Evolutionary conservation across 2,888 invertebrate genomes (phyloP).

Genomic region (Asteroscopus sphinx): DNA sequence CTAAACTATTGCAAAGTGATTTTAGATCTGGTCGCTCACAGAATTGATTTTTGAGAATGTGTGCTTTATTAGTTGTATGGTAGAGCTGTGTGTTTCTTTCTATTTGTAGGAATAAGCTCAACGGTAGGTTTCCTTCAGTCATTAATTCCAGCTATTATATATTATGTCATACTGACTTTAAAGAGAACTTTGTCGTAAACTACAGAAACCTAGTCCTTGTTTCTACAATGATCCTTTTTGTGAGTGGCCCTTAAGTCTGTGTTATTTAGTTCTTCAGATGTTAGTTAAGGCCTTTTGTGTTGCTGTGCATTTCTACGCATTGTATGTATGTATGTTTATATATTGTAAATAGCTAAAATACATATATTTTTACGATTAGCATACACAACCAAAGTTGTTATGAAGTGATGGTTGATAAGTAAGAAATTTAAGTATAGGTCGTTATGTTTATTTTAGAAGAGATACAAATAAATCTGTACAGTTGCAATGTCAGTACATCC

Average conservation of each 20-base stretch:
- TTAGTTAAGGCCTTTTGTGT: conserved; percentile 87
- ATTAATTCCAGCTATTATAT: conserved; percentile 25
- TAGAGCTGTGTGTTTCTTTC: conserved; percentile 51
- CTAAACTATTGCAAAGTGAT: conserved; percentile 79
- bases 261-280: conserved; percentile 87
- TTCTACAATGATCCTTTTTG: conserved; percentile 77
- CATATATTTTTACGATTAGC: conserved; percentile 90
- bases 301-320: conserved; percentile 90
- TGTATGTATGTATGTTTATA: conserved; percentile 91
- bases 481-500: conserved; percentile 78
- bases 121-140: conserved; percentile 45
- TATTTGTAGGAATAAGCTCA: conserved; percentile 62
- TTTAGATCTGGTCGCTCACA: conserved; percentile 80
- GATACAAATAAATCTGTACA: conserved; percentile 77
- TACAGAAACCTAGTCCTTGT: conserved; percentile 71
- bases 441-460: conserved; percentile 87
- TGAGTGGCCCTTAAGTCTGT: conserved; percentile 85
- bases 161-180: conserved; percentile 17
- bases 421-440: conserved; percentile 86
- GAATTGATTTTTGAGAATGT: conserved; percentile 73
- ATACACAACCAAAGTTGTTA: conserved; percentile 91
- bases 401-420: conserved; percentile 90
- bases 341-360: conserved; percentile 89
- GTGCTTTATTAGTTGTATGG: conserved; percentile 54
- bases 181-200: conserved; percentile 20